Evolutionary conservation across 2,113 vertebrate genomes (phyloP).

Genomic region (Thomomys bottae): DNA sequence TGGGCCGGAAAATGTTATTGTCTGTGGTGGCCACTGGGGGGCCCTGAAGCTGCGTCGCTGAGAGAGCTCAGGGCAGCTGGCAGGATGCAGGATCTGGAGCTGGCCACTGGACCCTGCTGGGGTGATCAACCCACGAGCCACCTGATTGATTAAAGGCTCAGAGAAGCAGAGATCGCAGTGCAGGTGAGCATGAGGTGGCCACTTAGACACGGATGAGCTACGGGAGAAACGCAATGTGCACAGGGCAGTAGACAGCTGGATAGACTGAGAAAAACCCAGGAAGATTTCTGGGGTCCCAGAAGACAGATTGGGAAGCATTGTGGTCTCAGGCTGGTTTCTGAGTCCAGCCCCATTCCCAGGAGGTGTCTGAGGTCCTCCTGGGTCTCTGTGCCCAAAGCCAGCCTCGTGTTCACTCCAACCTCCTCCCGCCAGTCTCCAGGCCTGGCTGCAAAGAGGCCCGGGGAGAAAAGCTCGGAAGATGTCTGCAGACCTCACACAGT

Average conservation of each 20-base stretch:
- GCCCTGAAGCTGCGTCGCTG: neutral
- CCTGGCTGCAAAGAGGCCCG: neutral
- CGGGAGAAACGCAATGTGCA: neutral
- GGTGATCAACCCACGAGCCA: neutral
- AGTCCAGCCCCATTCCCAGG: too few species aligned
- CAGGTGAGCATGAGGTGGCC: neutral
- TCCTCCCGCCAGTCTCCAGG: neutral
- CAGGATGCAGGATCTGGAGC: neutral
- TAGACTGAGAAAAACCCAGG: neutral
- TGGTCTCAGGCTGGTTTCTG: neutral
- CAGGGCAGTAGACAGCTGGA: neutral
- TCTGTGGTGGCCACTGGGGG: neutral
- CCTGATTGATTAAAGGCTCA: neutral
- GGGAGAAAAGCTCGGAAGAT: neutral
- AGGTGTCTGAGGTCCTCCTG: accelerated
- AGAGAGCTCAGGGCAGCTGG: neutral
- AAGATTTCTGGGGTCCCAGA: too few species aligned
- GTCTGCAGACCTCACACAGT: neutral
- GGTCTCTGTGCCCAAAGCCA: neutral
- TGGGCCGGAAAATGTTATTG: neutral
- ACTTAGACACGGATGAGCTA: neutral
- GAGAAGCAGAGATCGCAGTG: neutral
- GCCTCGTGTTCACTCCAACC: neutral
- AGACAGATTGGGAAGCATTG: neutral
- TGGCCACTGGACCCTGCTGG: neutral